phyloP scores from a whole-genome alignment of 2,113 vertebrate genomes.

The Poicephalus meyeri region DNA sequence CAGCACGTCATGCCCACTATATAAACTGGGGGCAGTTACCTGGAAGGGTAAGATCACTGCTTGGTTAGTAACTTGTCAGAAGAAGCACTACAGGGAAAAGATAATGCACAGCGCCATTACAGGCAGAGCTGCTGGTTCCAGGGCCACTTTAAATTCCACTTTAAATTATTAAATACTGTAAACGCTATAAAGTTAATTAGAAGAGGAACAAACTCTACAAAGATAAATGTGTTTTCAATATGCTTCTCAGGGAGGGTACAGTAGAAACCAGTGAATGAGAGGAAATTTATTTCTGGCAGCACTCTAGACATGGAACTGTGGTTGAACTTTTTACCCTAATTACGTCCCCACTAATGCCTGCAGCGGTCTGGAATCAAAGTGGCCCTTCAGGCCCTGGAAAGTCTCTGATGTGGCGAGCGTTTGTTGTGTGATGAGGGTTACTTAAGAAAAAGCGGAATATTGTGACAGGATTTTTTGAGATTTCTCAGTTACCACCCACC shows the following conservation, averaged over 20 bases:
- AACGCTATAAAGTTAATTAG: conserved; percentile 81
- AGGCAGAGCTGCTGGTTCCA: conserved; percentile 41
- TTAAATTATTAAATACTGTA: conserved; percentile 79
- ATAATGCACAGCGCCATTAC: conserved; percentile 36
- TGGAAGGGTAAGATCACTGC: too few species aligned
- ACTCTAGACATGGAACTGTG: conserved; percentile 83
- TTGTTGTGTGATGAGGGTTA: conserved; percentile 88
- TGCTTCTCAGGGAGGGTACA: conserved; percentile 77
- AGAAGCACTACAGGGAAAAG: conserved; percentile 47
- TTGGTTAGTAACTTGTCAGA: conserved; percentile 50
- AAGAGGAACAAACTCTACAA: conserved; percentile 76
- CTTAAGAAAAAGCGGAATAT: conserved; percentile 78
- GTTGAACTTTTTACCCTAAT: conserved; percentile 99
- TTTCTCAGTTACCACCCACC: conserved; percentile 88
- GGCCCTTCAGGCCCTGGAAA: conserved; percentile 84
- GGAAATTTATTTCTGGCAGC: conserved; percentile 90
- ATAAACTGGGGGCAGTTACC: too few species aligned
- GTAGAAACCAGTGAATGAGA: conserved; percentile 81
- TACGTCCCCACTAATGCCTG: conserved; percentile 93
- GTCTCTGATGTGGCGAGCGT: conserved; percentile 91
- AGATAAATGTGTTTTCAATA: conserved; percentile 89
- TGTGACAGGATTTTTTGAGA: conserved; percentile 81
- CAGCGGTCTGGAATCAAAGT: conserved; percentile 91
- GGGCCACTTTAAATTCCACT: conserved; percentile 67
- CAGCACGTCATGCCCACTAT: too few species aligned